Conservation (phyloP, 2,113 vertebrate genomes). For the Phainopepla nitens region DNA sequence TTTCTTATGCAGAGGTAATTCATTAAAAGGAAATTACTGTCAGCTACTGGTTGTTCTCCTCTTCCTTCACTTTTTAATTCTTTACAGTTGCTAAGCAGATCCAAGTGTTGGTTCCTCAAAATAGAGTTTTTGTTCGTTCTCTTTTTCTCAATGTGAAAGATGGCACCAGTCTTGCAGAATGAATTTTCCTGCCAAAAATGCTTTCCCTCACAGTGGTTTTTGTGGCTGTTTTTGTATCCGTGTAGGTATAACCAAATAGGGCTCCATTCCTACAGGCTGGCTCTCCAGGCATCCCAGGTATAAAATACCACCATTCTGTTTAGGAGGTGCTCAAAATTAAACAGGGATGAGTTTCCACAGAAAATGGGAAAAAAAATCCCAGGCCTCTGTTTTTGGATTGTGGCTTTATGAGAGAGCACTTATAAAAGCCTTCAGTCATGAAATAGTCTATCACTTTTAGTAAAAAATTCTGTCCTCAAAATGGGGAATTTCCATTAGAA, state of each 20-base stretch:
- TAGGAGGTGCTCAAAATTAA: neutral
- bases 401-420: neutral
- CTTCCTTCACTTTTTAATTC: conserved; percentile 59
- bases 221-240: fast-evolving
- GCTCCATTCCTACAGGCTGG: neutral
- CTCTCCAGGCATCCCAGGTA: neutral
- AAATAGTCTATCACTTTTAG: neutral
- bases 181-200: conserved; percentile 6
- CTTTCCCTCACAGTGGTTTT: neutral
- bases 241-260: neutral
- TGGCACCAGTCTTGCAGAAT: neutral
- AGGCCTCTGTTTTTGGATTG: neutral
- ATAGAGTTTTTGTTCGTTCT: neutral
- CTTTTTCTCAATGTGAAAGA: conserved; percentile 12
- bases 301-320: neutral
- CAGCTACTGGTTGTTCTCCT: neutral
- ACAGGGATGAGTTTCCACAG: neutral
- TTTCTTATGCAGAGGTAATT: conserved; percentile 47
- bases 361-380: neutral
- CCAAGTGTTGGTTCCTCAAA: conserved; percentile 61
- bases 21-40: conserved; percentile 52
- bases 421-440: neutral
- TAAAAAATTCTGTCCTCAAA: neutral
- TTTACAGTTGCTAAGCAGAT: neutral
- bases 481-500: neutral